Base-by-base conservation (phyloP, 1,140 invertebrate genomes). In the Eriocheir sinensis region DNA sequence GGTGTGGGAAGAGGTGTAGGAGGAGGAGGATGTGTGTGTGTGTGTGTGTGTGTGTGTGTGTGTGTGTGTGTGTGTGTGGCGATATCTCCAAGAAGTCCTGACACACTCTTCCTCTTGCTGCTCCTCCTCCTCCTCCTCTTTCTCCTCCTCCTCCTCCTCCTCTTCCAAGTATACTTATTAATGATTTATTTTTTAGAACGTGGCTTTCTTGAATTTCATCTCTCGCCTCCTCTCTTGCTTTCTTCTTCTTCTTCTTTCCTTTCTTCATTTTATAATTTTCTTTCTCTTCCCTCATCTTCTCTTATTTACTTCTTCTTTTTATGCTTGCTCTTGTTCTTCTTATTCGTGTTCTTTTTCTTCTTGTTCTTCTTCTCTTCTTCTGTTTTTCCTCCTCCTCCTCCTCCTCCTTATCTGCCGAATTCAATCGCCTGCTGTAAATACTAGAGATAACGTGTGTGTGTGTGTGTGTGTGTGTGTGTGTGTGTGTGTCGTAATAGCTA, bases 1-100 rank as follows among this genome's bases (percentile, higher is more conserved):
- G 60, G 60, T 72, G 60, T 72, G 60, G 60, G 60, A 72, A n/a
- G 60, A 72, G 27, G 21, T 72, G 60, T 72, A 72, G 60, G 60
- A 21, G 60, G 60, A 72, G 60, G 21, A 72, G n/a, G n/a, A n/a
- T n/a, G n/a, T n/a, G n/a, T n/a, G n/a, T n/a, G n/a, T n/a, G n/a
- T n/a, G n/a, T n/a, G n/a, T n/a, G n/a, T n/a, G n/a, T n/a, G n/a
- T n/a, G n/a, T n/a, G n/a, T n/a, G n/a, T n/a, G n/a, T n/a, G n/a
- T n/a, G n/a, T n/a, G n/a, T n/a, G n/a, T n/a, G n/a, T n/a, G n/a
- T n/a, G n/a, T n/a, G n/a, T n/a, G n/a, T n/a, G n/a, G n/a, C n/a
- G n/a, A n/a, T n/a, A n/a, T n/a, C n/a, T n/a, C n/a, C n/a, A n/a
- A n/a, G n/a, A n/a, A n/a, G n/a, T n/a, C n/a, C n/a, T n/a, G n/a